Conservation (phyloP, 2,888 invertebrate genomes). For the Eudemis profundana region DNA sequence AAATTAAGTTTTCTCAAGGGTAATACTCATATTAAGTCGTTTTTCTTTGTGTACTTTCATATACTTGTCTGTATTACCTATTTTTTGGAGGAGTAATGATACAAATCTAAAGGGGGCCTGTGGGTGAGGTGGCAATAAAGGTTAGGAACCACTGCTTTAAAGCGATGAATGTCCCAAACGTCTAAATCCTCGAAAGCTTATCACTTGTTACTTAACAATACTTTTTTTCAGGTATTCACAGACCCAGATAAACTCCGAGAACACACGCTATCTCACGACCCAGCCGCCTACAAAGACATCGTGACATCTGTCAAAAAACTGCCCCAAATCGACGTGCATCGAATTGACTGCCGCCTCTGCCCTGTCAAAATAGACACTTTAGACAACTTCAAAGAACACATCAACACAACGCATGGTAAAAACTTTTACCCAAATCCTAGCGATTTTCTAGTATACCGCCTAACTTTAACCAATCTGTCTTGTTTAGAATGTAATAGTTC, state of each 20-base stretch:
- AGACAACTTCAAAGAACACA: conserved; percentile 63
- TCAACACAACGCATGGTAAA: conserved; percentile 58
- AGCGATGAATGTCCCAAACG: too few relatives aligned
- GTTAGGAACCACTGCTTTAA: too few relatives aligned
- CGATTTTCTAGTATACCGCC: conserved; percentile 67
- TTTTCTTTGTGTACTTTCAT: too few relatives aligned
- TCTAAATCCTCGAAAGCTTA: too few relatives aligned
- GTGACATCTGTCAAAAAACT: conserved; percentile 60
- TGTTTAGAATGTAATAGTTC: conserved; percentile 61
- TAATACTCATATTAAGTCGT: too few relatives aligned
- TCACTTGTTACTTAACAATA: background rate
- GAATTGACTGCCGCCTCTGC: conserved; percentile 73
- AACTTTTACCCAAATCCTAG: conserved; percentile 52
- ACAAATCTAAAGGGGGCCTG: too few relatives aligned
- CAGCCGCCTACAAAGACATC: conserved; percentile 58
- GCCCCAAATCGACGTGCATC: conserved; percentile 63
- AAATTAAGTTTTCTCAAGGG: too few relatives aligned
- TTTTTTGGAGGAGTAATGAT: too few relatives aligned
- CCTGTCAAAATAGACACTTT: conserved; percentile 59
- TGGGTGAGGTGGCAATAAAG: too few relatives aligned
- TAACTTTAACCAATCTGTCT: conserved; percentile 60
- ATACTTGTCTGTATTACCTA: too few relatives aligned
- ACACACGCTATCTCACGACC: conserved; percentile 69
- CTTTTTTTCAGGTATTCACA: conserved; percentile 54
- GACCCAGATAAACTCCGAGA: conserved; percentile 67